Conservation (phyloP, 1,140 invertebrate species). For the Pseudomyrmex flavicornis region DNA sequence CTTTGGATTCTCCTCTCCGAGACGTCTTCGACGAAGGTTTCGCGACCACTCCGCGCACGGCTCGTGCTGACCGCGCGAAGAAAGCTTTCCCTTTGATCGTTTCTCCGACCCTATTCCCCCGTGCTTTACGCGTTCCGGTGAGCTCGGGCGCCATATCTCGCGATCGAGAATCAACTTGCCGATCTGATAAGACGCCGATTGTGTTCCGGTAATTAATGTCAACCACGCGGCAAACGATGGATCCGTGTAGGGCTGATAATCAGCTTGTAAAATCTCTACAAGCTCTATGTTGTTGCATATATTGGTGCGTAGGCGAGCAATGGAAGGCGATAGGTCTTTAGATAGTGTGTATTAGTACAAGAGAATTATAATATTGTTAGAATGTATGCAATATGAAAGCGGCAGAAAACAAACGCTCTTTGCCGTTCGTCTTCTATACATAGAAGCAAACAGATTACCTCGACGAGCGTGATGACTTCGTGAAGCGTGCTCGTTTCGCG, state of each 20-base stretch:
- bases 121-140: slow-evolving; percentile 20
- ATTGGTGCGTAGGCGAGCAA: not conserved
- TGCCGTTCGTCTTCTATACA: slow-evolving; percentile 57
- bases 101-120: not conserved
- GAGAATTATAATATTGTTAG: not conserved
- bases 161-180: slow-evolving; percentile 3
- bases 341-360: not conserved
- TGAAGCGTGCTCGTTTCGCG: slow-evolving; percentile 36
- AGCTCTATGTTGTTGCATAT: not conserved
- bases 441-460: slow-evolving; percentile 41
- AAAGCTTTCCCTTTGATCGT: slow-evolving; percentile 42
- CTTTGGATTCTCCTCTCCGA: slow-evolving; percentile 24
- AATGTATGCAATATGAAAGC: not conserved
- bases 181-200: slow-evolving; percentile 55
- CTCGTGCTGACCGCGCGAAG: slow-evolving; percentile 1
- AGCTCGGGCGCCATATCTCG: slow-evolving; percentile 29
- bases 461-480: slow-evolving; percentile 22
- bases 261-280: not conserved
- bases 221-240: slow-evolving; percentile 44
- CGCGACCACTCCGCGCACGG: slow-evolving; percentile 32
- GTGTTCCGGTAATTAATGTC: slow-evolving; percentile 60
- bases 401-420: not conserved
- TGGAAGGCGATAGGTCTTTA: not conserved
- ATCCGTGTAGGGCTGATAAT: slow-evolving; percentile 7
- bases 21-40: slow-evolving; percentile 39